Evolutionary conservation across 2,888 invertebrate species (phyloP).

Genomic region (Stegophylla sp.): DNA sequence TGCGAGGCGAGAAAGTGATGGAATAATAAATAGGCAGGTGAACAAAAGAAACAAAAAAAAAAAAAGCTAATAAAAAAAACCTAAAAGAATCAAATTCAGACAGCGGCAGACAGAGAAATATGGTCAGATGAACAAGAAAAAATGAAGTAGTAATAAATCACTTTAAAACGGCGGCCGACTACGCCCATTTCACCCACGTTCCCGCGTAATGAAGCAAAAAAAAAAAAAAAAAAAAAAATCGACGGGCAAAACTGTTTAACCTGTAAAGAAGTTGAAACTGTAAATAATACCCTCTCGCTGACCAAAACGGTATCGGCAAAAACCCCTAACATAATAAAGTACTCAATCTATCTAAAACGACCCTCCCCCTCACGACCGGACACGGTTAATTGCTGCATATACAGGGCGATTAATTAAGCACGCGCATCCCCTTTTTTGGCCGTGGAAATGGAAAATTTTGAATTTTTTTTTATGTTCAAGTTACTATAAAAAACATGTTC

Average conservation of each 20-base stretch:
- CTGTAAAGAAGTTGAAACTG: background rate
- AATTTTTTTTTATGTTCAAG: too few species aligned
- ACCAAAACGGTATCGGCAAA: background rate
- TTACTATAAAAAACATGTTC: too few species aligned
- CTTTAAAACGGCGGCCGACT: background rate
- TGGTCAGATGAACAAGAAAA: conserved; percentile 1
- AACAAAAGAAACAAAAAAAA: conserved; percentile 21
- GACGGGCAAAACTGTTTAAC: background rate
- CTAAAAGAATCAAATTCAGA: conserved; percentile 4
- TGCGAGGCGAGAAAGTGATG: background rate
- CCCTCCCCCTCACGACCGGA: too few species aligned
- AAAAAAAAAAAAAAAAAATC: too few species aligned
- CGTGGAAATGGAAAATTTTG: too few species aligned
- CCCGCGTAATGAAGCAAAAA: background rate
- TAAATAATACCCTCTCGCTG: background rate
- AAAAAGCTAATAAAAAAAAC: too few species aligned
- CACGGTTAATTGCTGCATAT: too few species aligned
- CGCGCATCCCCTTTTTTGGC: too few species aligned
- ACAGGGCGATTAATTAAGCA: too few species aligned
- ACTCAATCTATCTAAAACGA: background rate
- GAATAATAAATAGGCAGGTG: background rate
- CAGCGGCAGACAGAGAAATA: background rate
- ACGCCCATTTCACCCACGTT: background rate
- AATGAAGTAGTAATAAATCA: conserved; percentile 22
- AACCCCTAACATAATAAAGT: background rate